These are phyloP conservation scores for Drosophila leonis DNA, from an alignment of 2,888 invertebrate genomes.

Conservation along the genomic window DNA sequence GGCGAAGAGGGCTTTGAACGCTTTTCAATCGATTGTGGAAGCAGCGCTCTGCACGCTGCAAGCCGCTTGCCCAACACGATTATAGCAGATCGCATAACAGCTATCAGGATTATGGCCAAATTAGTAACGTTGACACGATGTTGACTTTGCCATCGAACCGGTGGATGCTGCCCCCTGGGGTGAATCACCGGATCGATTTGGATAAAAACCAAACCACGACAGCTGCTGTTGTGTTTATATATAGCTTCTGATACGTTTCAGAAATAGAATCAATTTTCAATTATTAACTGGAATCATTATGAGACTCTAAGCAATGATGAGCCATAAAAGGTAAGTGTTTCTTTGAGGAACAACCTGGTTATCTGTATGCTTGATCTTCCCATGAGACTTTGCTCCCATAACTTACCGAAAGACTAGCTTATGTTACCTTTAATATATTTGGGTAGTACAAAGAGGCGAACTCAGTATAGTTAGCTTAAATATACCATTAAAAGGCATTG, in stretches of 20 bases:
- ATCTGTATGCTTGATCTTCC: too few species aligned
- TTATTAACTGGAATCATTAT: background rate
- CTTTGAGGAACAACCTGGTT: too few species aligned
- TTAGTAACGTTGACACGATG: constrained; percentile 1
- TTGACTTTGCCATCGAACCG: background rate
- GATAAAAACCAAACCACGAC: background rate
- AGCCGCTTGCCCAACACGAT: background rate
- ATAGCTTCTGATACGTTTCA: too few species aligned
- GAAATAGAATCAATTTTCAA: background rate
- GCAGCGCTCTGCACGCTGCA: background rate
- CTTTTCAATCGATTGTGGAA: constrained; percentile 10
- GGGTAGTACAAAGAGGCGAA: too few species aligned
- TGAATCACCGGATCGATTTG: background rate
- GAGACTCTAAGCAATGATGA: too few species aligned
- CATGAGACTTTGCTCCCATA: too few species aligned
- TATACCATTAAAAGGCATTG: too few species aligned
- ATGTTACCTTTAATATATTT: too few species aligned
- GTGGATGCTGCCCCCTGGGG: background rate
- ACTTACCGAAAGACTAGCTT: too few species aligned
- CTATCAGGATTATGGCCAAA: constrained; percentile 7
- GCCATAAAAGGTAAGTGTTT: too few species aligned
- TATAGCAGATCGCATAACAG: constrained; percentile 2
- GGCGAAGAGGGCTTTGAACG: constrained; percentile 9
- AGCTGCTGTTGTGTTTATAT: too few species aligned
- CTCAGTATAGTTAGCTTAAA: too few species aligned